phyloP scores from a whole-genome alignment of 2,888 invertebrate genomes.

The Himalopsyche anomala region DNA sequence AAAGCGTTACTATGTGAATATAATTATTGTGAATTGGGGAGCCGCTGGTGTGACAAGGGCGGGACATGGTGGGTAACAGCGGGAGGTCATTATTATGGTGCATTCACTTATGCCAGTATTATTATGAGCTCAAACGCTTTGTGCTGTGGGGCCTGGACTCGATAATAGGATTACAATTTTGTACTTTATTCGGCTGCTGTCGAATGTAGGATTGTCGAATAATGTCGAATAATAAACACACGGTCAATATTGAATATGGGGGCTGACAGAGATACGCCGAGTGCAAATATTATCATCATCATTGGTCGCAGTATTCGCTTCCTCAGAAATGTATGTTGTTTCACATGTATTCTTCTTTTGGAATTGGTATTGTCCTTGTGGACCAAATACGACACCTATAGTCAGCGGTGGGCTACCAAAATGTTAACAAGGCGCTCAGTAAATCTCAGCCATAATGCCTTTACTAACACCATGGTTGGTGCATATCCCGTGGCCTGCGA shows the following conservation, averaged over 20 bases:
- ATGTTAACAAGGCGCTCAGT: too few species aligned
- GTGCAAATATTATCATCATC: not conserved
- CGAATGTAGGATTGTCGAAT: conserved; percentile 31
- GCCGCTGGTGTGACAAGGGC: not conserved
- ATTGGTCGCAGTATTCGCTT: too few species aligned
- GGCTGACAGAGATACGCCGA: not conserved
- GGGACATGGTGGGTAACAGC: conserved; percentile 7
- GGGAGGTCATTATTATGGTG: conserved; percentile 35
- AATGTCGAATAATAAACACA: conserved; percentile 7
- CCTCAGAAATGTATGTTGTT: too few species aligned
- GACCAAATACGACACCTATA: too few species aligned
- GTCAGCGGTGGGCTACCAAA: too few species aligned
- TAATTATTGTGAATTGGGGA: not conserved
- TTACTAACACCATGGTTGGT: too few species aligned
- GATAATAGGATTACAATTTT: conserved; percentile 44
- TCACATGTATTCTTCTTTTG: too few species aligned
- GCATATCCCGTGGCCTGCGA: too few species aligned
- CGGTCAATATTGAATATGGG: not conserved
- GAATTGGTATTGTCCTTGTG: too few species aligned
- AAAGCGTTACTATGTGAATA: too few species aligned
- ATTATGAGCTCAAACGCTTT: conserved; percentile 44
- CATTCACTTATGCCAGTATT: conserved; percentile 35
- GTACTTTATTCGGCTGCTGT: conserved; percentile 31
- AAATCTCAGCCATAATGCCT: too few species aligned
- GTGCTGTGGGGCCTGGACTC: conserved; percentile 31